Conservation (phyloP, 1,140 invertebrate genomes). For the Drosophila bifasciata region DNA sequence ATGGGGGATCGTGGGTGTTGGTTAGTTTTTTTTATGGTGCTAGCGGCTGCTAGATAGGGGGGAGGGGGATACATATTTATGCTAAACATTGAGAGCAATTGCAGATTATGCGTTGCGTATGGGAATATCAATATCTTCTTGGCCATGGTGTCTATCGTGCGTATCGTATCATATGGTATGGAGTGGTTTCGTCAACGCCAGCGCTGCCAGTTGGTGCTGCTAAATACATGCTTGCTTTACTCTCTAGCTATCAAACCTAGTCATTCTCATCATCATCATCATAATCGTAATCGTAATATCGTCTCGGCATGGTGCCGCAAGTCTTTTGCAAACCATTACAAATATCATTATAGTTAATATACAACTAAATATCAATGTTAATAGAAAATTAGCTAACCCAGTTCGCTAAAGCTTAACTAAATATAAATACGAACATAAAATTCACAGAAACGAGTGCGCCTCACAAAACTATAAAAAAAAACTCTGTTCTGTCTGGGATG, state of each 20-base stretch:
- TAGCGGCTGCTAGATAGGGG: slow-evolving; percentile 38
- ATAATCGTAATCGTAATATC: slow-evolving; percentile 49
- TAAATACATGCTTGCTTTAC: slow-evolving; percentile 54
- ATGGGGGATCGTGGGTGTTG: slow-evolving; percentile 10
- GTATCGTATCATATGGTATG: slow-evolving; percentile 21
- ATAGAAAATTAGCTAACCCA: slow-evolving; percentile 70
- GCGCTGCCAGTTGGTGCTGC: slow-evolving; percentile 75
- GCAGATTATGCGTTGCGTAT: slow-evolving; percentile 71
- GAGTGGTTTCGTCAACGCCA: slow-evolving; percentile 66
- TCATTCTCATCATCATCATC: slow-evolving; percentile 18
- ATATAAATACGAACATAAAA: slow-evolving; percentile 32
- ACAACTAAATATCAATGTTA: slow-evolving; percentile 61
- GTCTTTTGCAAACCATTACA: slow-evolving; percentile 79
- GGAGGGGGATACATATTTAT: slow-evolving; percentile 49
- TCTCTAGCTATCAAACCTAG: slow-evolving; percentile 49
- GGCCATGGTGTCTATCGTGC: slow-evolving; percentile 18
- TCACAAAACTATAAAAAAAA: slow-evolving; percentile 40
- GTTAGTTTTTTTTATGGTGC: slow-evolving; percentile 27
- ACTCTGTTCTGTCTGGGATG: slow-evolving; percentile 24
- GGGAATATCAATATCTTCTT: slow-evolving; percentile 55
- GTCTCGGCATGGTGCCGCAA: slow-evolving; percentile 64
- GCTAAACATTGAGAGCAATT: slow-evolving; percentile 62
- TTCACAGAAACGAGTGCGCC: slow-evolving; percentile 62
- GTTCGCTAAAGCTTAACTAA: slow-evolving; percentile 65
- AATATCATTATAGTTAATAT: slow-evolving; percentile 66